phyloP scores from a whole-genome alignment of 2,888 invertebrate genomes.

The Stenchaetothrips biformis region DNA sequence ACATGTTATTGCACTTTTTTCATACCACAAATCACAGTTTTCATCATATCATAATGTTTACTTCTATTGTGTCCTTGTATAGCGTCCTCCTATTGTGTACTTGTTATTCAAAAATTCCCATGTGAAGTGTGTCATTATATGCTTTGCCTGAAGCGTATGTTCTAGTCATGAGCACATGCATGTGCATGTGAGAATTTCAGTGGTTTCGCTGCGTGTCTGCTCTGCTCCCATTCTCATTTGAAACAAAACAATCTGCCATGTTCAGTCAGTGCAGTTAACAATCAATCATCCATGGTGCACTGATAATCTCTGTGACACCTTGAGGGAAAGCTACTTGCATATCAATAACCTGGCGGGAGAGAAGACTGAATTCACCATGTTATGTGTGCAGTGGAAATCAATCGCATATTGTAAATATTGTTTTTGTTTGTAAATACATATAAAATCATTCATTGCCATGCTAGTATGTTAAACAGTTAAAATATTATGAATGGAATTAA shows the following conservation, averaged over 20 bases:
- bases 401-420: background rate
- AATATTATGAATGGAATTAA: background rate
- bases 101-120: no score
- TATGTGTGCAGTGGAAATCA: conserved; percentile 2
- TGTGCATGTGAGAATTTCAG: background rate
- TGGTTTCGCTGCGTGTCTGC: background rate
- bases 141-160: no score
- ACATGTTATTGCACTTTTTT: no score
- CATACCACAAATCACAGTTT: no score
- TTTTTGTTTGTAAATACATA: conserved; percentile 16
- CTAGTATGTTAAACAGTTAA: background rate
- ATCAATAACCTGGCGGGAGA: background rate
- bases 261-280: background rate
- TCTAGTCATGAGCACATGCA: no score
- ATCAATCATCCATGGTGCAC: background rate
- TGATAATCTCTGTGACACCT: background rate
- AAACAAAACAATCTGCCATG: background rate
- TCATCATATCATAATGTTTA: no score
- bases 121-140: no score
- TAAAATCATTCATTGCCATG: background rate
- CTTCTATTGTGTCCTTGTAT: no score
- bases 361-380: background rate
- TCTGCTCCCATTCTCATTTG: background rate
- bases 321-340: background rate
- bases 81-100: no score